Conservation (phyloP, 2,888 invertebrate genomes). For the Lottia scabra region DNA sequence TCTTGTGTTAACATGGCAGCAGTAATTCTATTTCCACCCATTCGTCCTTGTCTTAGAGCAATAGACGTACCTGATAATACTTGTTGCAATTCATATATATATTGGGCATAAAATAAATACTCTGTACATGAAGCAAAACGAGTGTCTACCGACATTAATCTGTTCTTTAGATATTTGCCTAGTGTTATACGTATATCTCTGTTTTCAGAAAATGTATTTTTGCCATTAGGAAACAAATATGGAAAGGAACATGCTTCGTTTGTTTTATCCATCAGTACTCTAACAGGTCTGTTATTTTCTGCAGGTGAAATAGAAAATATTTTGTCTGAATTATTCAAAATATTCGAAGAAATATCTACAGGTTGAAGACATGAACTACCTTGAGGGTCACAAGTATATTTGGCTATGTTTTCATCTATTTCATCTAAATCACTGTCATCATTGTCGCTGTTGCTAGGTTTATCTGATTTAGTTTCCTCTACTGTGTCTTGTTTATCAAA, state of each 20-base stretch:
- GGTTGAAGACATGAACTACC: constrained; percentile 25
- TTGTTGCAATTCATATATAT: constrained; percentile 22
- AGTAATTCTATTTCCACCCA: constrained; percentile 12
- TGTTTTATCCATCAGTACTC: constrained; percentile 6
- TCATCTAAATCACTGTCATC: background rate
- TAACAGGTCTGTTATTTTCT: constrained; percentile 18
- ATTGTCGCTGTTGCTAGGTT: no score
- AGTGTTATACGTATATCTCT: constrained; percentile 9
- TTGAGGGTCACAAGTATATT: constrained; percentile 9
- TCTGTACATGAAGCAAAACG: constrained; percentile 20
- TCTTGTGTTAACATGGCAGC: constrained; percentile 9
- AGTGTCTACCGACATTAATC: constrained; percentile 17
- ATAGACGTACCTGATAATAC: constrained; percentile 21
- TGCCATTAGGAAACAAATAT: constrained; percentile 14
- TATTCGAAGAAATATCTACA: constrained; percentile 19
- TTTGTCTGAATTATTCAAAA: constrained; percentile 17
- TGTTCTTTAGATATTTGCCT: constrained; percentile 15
- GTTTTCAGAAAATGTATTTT: background rate
- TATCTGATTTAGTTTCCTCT: no score
- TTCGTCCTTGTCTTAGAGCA: constrained; percentile 20
- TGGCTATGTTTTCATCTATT: background rate
- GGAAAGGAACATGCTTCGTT: constrained; percentile 26
- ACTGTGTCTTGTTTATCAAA: no score
- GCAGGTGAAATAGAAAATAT: constrained; percentile 18
- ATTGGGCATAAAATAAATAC: constrained; percentile 27